Base-by-base conservation (phyloP, 2,113 vertebrate genomes). In the Ploceus nigricollis region DNA sequence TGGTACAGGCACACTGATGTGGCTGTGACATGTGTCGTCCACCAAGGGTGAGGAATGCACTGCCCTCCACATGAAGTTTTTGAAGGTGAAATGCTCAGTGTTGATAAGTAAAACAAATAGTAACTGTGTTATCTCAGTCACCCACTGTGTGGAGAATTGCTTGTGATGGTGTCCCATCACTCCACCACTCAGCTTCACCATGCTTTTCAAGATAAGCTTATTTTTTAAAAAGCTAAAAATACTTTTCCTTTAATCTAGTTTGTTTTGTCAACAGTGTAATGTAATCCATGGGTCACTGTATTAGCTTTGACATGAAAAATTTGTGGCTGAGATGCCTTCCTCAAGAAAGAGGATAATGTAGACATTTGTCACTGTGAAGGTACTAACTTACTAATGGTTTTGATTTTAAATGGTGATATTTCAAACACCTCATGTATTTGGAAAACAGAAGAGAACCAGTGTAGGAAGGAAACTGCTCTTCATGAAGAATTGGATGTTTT, bases 371-470 rank as follows among this genome's bases (percentile, higher is more conserved):
- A 83, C 11, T 64, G 85, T 68, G 87, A 45, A 56, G 23, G 11
- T 53, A 83, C 85, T 78, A 88, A 88, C 47, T 73, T 44, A 77
- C 78, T 58, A 78, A 88, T 75, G 44, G 25, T 40, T 94, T 93
- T 93, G 42, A 75, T 90, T 83, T 81, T 42, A 94, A 96, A 93
- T 45, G 42, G 18, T 70, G 75, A 35, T 70, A 83, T 85, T 96
- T 94, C 69, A 85, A 79, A 30, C 25, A 79, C 23, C 13, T 87
- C 44, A 48, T 2, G 0, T 73, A 60, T 37, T 25, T 58, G n/a
- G 11, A 86, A 91, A 93, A 30, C 30, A 87, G 63, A 71, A 86
- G 27, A 82, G 7, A 91, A 86, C 6, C 16, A 35, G 25, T 37
- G 10, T 35, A 37, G 30, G 30, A 71, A 89, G 73, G 53, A 87